A percentile compares a stretch with the other conserved stretches of the same genome.
phyloP scores from a whole-genome alignment of 2,113 vertebrate genomes.

The Trichomycterus rosablanca region DNA sequence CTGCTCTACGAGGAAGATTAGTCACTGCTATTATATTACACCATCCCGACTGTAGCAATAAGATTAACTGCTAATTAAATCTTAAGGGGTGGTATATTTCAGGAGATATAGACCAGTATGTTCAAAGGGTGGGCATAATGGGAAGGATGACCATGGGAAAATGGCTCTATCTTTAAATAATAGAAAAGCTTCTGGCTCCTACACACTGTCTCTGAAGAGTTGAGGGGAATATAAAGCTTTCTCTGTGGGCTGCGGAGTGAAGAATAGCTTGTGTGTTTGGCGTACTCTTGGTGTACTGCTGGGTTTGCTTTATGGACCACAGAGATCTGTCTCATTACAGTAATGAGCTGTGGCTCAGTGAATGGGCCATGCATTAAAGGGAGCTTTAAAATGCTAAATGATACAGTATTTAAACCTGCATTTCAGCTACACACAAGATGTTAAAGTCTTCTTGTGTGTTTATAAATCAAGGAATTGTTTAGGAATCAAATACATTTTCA shows the following conservation, averaged over 20 bases:
- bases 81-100: slow-evolving; percentile 19
- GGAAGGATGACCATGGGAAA: slow-evolving; percentile 20
- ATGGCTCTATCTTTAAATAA: slow-evolving; percentile 24
- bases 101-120: slow-evolving; percentile 6
- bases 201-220: slow-evolving; percentile 7
- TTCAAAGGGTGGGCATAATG: slow-evolving; percentile 2
- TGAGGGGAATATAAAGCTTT: not conserved
- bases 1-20: too few species aligned
- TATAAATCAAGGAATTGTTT: too few species aligned
- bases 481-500: too few species aligned
- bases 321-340: slow-evolving; percentile 14
- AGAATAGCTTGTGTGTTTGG: not conserved
- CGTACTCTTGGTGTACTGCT: not conserved
- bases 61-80: slow-evolving; percentile 36
- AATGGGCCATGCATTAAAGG: not conserved
- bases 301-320: slow-evolving; percentile 1
- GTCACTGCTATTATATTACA: slow-evolving; percentile 24
- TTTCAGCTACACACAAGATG: too few species aligned
- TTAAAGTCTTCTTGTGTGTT: too few species aligned
- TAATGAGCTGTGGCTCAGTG: slow-evolving; percentile 21
- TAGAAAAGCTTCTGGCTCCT: slow-evolving; percentile 28
- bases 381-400: slow-evolving; percentile 20
- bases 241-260: slow-evolving; percentile 3
- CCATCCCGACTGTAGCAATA: slow-evolving; percentile 2
- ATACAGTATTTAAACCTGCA: slow-evolving; percentile 9